Percentiles rank a stretch among this genome's conserved stretches.
These are phyloP conservation scores for Somateria mollissima DNA, from an alignment of 2,797 vertebrate species.

Conservation along the genomic window DNA sequence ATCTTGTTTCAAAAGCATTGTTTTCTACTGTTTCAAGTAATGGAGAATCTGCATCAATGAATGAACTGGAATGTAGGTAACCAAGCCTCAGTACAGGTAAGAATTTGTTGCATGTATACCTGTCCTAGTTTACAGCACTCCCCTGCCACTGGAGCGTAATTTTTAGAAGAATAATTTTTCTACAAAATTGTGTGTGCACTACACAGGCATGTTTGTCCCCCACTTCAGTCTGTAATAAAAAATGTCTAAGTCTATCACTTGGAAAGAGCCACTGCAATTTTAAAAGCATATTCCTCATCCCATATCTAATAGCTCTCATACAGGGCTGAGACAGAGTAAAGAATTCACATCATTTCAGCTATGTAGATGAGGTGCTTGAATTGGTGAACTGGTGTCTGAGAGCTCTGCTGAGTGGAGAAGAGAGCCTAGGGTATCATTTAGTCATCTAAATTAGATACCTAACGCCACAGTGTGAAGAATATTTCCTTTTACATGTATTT, in stretches of 20 bases:
- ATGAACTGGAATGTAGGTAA: not conserved
- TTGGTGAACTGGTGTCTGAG: constrained; percentile 1
- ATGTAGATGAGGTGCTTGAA: constrained; percentile 56
- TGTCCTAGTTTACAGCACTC: not conserved
- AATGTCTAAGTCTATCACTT: not conserved
- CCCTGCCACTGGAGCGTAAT: not conserved
- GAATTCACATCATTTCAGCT: constrained; percentile 47
- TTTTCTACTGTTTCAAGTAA: not conserved
- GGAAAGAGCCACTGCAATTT: not conserved
- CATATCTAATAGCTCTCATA: not conserved
- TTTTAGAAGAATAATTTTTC: not conserved
- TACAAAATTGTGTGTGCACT: not conserved
- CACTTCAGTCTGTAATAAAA: not conserved
- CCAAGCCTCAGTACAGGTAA: not conserved
- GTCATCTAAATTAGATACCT: not conserved
- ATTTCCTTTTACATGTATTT: constrained; percentile 13
- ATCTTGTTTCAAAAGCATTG: not conserved
- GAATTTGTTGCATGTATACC: not conserved
- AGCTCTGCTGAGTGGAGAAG: constrained; percentile 16
- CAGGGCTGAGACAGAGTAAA: not conserved
- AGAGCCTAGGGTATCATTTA: not conserved
- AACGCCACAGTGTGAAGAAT: not conserved
- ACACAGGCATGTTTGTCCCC: not conserved
- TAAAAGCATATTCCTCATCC: not conserved
- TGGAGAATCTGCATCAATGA: not conserved